Evolutionary conservation across 1,140 invertebrate genomes (phyloP).

Genomic region (Thaumatotibia leucotreta): DNA sequence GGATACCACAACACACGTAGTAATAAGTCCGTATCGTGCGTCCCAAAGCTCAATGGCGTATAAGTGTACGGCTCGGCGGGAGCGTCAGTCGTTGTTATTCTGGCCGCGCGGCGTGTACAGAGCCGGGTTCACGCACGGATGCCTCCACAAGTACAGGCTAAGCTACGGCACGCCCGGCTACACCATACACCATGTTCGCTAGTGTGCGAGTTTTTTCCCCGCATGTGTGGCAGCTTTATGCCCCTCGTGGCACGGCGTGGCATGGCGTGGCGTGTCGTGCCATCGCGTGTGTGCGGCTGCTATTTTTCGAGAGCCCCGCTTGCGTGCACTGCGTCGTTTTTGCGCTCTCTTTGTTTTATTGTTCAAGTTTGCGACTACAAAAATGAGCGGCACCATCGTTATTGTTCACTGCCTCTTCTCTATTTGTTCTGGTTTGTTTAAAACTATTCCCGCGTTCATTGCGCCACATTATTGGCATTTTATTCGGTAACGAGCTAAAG

Average conservation of each 20-base stretch:
- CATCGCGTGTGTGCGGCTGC: slow-evolving; percentile 41
- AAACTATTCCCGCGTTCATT: slow-evolving; percentile 18
- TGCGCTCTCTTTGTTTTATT: slow-evolving; percentile 63
- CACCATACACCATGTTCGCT: slow-evolving; percentile 20
- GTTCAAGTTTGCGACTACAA: slow-evolving; percentile 48
- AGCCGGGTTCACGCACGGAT: slow-evolving; percentile 53
- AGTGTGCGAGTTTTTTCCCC: slow-evolving; percentile 44
- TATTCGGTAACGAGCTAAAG: slow-evolving; percentile 34
- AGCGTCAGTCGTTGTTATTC: not conserved
- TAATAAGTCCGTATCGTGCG: slow-evolving; percentile 42
- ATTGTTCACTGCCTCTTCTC: slow-evolving; percentile 53
- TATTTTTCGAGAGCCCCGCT: slow-evolving; percentile 55
- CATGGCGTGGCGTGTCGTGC: slow-evolving; percentile 23
- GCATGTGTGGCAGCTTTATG: slow-evolving; percentile 48
- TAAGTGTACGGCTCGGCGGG: not conserved
- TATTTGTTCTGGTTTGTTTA: slow-evolving; percentile 37
- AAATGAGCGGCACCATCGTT: slow-evolving; percentile 47
- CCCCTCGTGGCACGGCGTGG: slow-evolving; percentile 27
- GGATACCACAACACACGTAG: slow-evolving; percentile 62
- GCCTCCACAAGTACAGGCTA: slow-evolving; percentile 46
- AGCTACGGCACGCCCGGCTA: slow-evolving; percentile 28
- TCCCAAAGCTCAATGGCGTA: not conserved
- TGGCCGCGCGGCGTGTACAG: not conserved
- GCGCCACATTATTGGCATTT: slow-evolving; percentile 37
- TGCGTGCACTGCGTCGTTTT: slow-evolving; percentile 49